These are phyloP conservation scores for Parnassius glacialis DNA, from an alignment of 2,888 invertebrate genomes.

Conservation along the genomic window DNA sequence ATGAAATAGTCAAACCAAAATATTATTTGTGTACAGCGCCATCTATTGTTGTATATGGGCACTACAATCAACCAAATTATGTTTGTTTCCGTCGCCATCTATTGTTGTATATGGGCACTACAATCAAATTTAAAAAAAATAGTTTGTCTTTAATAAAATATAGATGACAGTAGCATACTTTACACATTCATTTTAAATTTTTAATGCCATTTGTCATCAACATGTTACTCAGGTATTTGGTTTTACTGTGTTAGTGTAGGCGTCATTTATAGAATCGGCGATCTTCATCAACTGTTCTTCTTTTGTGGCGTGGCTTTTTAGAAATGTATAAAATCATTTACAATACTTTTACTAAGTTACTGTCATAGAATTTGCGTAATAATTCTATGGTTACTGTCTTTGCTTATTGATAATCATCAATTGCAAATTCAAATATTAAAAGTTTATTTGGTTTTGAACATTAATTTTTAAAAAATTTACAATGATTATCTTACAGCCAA, in stretches of 20 bases:
- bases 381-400: too few species aligned
- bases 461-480: too few species aligned
- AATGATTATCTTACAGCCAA: too few species aligned
- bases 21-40: not conserved
- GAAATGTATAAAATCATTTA: not conserved
- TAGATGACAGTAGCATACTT: constrained; percentile 26
- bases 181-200: too few species aligned
- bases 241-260: constrained; percentile 26
- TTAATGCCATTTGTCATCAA: too few species aligned
- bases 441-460: too few species aligned
- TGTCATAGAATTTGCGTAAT: too few species aligned
- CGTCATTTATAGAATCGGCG: constrained; percentile 27
- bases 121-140: constrained; percentile 1
- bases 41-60: not conserved
- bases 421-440: too few species aligned
- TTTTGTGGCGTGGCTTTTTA: constrained; percentile 13
- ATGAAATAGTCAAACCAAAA: too few species aligned
- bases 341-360: too few species aligned
- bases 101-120: not conserved
- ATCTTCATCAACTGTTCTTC: constrained; percentile 16
- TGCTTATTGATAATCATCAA: too few species aligned
- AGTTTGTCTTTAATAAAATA: not conserved
- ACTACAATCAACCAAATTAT: constrained; percentile 15
- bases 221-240: not conserved
- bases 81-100: too few species aligned